A percentile compares a stretch with the other conserved stretches of the same genome.
These are phyloP conservation scores for Melitaea athalia DNA, from an alignment of 2,888 invertebrate genomes.

Conservation along the genomic window DNA sequence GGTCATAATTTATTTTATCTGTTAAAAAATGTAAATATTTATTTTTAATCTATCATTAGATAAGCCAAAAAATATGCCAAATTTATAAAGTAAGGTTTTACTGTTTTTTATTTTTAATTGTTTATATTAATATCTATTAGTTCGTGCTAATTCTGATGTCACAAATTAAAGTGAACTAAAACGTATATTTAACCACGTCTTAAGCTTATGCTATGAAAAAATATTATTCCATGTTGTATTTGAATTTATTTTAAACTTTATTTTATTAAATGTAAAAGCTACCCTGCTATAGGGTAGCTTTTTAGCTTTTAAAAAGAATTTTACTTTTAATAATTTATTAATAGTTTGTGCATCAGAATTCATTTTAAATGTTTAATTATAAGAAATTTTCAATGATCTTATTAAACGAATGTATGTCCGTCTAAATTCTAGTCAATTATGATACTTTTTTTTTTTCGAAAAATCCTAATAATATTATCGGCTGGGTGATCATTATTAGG, in stretches of 20 bases:
- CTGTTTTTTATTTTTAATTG: neutral
- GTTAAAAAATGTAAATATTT: slow-evolving; percentile 19
- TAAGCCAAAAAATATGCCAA: slow-evolving; percentile 24
- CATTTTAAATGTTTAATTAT: neutral
- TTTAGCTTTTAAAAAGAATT: no score
- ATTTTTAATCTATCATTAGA: slow-evolving; percentile 10
- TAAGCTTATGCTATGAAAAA: no score
- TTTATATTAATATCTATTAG: neutral
- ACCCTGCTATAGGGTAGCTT: no score
- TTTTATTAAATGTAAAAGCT: no score
- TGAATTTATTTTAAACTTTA: no score
- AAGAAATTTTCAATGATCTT: slow-evolving; percentile 16
- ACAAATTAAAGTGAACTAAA: no score
- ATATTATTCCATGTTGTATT: no score
- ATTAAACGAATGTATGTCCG: slow-evolving; percentile 28
- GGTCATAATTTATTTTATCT: slow-evolving; percentile 14
- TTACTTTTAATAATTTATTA: no score
- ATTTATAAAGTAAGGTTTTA: slow-evolving; percentile 12
- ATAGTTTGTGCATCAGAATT: no score
- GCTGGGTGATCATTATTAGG: slow-evolving; percentile 66
- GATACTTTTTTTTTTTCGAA: slow-evolving; percentile 32
- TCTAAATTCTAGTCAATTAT: slow-evolving; percentile 53
- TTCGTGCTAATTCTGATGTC: no score
- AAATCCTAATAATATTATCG: slow-evolving; percentile 55
- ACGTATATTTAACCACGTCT: no score